Evolutionary conservation across 2,888 invertebrate species (phyloP).

Genomic region (Meteorus colon): DNA sequence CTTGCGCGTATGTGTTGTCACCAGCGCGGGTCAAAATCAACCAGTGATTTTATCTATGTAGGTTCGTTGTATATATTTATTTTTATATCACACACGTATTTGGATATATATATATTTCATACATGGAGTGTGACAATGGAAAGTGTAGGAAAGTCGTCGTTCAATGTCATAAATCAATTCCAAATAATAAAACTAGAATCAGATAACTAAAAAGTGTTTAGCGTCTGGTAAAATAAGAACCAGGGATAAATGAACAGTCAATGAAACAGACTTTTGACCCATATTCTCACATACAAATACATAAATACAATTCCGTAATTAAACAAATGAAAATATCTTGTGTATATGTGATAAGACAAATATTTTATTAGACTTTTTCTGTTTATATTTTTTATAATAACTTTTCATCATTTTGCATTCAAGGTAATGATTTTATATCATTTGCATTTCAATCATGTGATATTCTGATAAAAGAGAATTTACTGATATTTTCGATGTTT

Average conservation of each 20-base stretch:
- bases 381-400: background rate
- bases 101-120: background rate
- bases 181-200: background rate
- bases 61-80: background rate
- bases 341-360: background rate
- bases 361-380: background rate
- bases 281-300: background rate
- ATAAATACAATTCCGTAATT: background rate
- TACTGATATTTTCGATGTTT: too few species aligned
- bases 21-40: background rate
- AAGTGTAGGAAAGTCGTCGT: background rate
- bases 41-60: background rate
- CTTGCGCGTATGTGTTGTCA: background rate
- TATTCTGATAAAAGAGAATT: too few species aligned
- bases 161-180: background rate
- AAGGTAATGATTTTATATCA: background rate
- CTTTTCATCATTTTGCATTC: background rate
- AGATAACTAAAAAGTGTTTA: background rate
- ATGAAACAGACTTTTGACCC: conserved; percentile 1
- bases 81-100: background rate
- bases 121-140: background rate
- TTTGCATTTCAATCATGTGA: too few species aligned
- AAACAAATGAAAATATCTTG: background rate
- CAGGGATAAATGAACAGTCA: background rate
- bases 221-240: background rate